Evolutionary conservation across 2,888 invertebrate genomes (phyloP).

Genomic region (Lycocerus yunnanus): DNA sequence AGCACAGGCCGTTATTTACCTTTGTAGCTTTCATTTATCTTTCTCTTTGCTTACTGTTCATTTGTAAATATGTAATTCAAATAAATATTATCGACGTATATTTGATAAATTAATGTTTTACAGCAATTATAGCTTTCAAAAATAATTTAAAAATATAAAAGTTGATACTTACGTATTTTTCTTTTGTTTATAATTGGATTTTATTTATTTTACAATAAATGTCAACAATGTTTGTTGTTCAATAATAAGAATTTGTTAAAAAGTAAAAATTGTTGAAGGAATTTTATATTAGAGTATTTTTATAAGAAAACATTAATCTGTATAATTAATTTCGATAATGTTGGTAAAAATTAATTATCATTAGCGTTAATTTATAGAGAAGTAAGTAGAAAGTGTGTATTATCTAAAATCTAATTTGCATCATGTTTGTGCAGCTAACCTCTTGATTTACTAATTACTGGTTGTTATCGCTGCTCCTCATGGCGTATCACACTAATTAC

Average conservation of each 20-base stretch:
- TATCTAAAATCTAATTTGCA: conserved; percentile 29
- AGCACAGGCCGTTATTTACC: conserved; percentile 49
- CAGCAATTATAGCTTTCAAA: background rate
- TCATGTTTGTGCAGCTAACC: conserved; percentile 33
- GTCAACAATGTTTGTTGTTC: no score
- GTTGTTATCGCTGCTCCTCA: conserved; percentile 32
- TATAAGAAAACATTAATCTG: background rate
- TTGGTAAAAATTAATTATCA: background rate
- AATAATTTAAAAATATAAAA: background rate
- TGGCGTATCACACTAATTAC: conserved; percentile 30
- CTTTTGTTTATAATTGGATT: no score
- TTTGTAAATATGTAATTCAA: background rate
- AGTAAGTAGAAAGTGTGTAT: conserved; percentile 10
- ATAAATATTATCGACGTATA: conserved; percentile 3
- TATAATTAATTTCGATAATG: background rate
- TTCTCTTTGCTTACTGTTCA: conserved; percentile 33
- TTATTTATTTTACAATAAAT: no score
- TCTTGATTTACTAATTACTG: conserved; percentile 35
- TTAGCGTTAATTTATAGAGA: background rate
- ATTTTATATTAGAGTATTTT: background rate
- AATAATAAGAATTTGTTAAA: background rate
- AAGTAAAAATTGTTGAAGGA: background rate
- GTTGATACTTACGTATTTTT: background rate
- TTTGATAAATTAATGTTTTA: background rate
- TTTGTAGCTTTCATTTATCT: conserved; percentile 50